These are phyloP conservation scores for Callitettix versicolor DNA, from an alignment of 1,140 invertebrate species.

Conservation along the genomic window DNA sequence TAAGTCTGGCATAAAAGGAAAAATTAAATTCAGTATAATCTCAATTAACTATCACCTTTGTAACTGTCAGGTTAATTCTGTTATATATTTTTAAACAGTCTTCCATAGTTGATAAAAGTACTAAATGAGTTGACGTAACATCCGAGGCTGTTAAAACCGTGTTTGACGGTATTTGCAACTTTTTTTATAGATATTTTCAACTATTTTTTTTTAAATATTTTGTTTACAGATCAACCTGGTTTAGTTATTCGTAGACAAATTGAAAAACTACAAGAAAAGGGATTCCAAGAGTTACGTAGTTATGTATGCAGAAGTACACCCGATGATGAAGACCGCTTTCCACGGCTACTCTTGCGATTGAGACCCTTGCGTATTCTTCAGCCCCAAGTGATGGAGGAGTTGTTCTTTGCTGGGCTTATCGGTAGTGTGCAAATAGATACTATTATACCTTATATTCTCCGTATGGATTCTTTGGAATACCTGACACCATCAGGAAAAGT, in stretches of 20 bases:
- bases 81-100: no score
- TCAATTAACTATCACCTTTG: no score
- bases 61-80: no score
- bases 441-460: constrained; percentile 83
- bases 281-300: constrained; percentile 55
- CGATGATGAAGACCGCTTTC: constrained; percentile 46
- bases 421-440: constrained; percentile 88
- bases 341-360: constrained; percentile 59
- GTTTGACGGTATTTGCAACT: no score
- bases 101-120: no score
- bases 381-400: constrained; percentile 72
- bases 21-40: no score
- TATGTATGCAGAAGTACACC: constrained; percentile 40
- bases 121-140: no score
- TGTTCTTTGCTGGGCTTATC: constrained; percentile 85
- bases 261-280: constrained; percentile 60
- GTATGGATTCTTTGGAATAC: constrained; percentile 48
- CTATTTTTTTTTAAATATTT: no score
- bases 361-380: constrained; percentile 67
- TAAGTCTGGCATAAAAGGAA: no score
- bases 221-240: constrained; percentile 35
- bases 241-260: constrained; percentile 35
- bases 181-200: no score
- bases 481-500: no score
- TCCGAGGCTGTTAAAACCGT: no score